A percentile compares a stretch with the other conserved stretches of the same genome.
phyloP scores from a whole-genome alignment of 2,888 invertebrate genomes.

The Drosophila putrida region DNA sequence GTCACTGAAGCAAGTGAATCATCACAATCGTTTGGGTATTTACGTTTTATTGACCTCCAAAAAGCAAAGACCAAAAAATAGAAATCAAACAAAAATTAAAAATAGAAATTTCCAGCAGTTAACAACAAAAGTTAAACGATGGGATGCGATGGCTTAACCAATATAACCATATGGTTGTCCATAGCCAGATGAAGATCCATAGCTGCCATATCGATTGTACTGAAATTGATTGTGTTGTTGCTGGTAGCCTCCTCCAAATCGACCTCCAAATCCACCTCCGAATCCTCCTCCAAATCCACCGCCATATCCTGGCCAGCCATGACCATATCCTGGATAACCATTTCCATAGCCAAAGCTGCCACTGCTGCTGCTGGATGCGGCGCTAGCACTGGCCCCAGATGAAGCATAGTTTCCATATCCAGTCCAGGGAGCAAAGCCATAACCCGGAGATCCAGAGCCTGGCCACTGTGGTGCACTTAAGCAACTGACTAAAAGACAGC shows the following conservation, averaged over 20 bases:
- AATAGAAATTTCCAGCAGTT: constrained; percentile 57
- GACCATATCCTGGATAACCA: constrained; percentile 42
- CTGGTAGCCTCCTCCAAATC: constrained; percentile 53
- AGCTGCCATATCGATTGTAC: constrained; percentile 42
- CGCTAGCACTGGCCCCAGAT: constrained; percentile 47
- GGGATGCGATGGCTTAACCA: constrained; percentile 28
- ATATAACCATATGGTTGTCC: constrained; percentile 52
- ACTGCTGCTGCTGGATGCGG: constrained; percentile 60
- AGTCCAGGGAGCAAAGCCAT: constrained; percentile 65
- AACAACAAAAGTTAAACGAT: constrained; percentile 24
- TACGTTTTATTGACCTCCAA: constrained; percentile 78
- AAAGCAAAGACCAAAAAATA: constrained; percentile 49
- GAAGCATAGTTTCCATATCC: constrained; percentile 64
- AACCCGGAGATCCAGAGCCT: constrained; percentile 49
- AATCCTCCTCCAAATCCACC: constrained; percentile 22
- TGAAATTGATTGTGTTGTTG: constrained; percentile 44
- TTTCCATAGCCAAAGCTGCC: constrained; percentile 42
- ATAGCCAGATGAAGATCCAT: constrained; percentile 45
- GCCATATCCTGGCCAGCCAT: constrained; percentile 41
- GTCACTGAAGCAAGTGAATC: constrained; percentile 57
- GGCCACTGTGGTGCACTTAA: constrained; percentile 56
- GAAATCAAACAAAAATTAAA: constrained; percentile 62
- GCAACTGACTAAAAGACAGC: constrained; percentile 24
- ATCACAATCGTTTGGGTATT: constrained; percentile 66
- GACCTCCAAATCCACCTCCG: constrained; percentile 20